Base-by-base conservation (phyloP, 2,888 invertebrate species). In the Masnerella sp. region DNA sequence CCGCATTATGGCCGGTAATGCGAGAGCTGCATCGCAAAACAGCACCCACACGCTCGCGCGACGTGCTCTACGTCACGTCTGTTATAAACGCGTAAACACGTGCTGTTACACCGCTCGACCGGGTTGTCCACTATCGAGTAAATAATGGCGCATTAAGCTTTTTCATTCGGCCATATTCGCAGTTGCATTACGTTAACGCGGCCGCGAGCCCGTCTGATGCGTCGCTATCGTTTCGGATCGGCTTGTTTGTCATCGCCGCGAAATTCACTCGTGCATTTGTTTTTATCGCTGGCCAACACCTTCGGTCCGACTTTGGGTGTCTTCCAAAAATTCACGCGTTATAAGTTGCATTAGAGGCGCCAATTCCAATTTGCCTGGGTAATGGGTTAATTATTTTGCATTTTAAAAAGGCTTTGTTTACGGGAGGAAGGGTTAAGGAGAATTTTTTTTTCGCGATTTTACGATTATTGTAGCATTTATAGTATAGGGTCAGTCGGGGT, bases 111-210 rank as follows among this genome's bases (percentile, higher is more conserved):
- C 79, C 80, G 77, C 80, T 79, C 79, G 78, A 81, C 82, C 82
- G 80, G 81, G 80, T 84, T 85, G 85, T 86, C 86, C 85, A 84
- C 85, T 84, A 84, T 84, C 84, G 79, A 84, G 84, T 85, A 85
- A 87, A 87, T 87, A 85, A 87, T 85, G 85, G 85, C 82, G 80
- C 85, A 86, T 86, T 85, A 84, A 85, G 83, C 83, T 85, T 86
- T 86, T 85, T 86, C 84, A 82, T 86, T 84, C 83, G 77, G 56
- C 77, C 65, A 68, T 69, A 74, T 73, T 76, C 73, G 61, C 74
- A 74, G 71, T 70, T 52, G 77, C 75, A 75, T 77, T 77, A 73
- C 74, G 61, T 73, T 62, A 58, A 73, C 73, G 69, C 62, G 36
- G 62, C 61, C 58, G 45, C 73, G 64, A 54, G 69, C 49, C n/a